Evolutionary conservation across 2,888 invertebrate genomes (phyloP), one percentile per base, ranked within the genome.

Genomic region (Zygothrica quintamaculata): DNA sequence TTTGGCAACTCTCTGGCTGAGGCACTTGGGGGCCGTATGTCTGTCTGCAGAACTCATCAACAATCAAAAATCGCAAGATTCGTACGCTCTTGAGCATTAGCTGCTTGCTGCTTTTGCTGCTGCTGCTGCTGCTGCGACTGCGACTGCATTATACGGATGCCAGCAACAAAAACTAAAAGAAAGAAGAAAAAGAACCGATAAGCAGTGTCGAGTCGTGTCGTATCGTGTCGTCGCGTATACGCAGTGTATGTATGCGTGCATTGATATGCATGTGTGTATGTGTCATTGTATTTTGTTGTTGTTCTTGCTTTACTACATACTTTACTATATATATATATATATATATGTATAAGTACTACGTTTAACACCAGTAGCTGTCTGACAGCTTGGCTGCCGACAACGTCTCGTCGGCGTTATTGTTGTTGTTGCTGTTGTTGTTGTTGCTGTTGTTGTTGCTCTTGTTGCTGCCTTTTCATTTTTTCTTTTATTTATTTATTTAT

Each of bases 351-450:
- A 60, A 80, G 77, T 80, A 88, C 77, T 81, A 77, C 88, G 81
- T 70, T 82, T 75, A 82, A 82, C 88, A 82, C 81, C 81, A 88
- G 81, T 82, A 82, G 81, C 81, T 87, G 81, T 80, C 87, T 82
- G 88, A 88, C 80, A 69, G 87, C 88, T 88, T 88, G 84, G 73
- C 84, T 80, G 77, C 65, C 77, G 82, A 74, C 81, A 61, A 39
- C 65, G 71, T 37, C 44, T 56, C 53, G 62, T 39, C 57, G 65
- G 29, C 47, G 58, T 64, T 60, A 57, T 66, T 64, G 33, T 12
- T 47, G 40, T 6, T 40, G 26, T 37, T 53, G 36, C 9, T 37
- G 31, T 44, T 51, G 44, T 8, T 33, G 11, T 3, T 47, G 31
- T 9, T 34, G 15, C 6, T 29, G 40, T 37, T 48, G 43, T 6